Base-by-base conservation (phyloP, 2,888 invertebrate genomes). In the Hymenopus coronatus region DNA sequence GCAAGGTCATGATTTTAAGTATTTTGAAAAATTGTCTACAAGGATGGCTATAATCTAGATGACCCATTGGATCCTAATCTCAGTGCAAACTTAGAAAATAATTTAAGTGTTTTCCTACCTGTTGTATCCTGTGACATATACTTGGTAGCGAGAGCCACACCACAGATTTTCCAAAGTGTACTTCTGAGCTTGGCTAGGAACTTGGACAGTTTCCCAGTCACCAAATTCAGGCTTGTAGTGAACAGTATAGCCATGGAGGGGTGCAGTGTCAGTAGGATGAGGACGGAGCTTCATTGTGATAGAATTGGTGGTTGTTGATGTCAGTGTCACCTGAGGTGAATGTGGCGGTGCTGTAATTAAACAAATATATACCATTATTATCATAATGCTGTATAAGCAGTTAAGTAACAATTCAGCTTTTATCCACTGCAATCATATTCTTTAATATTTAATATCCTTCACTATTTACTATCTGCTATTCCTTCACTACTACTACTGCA, bases 211-310 rank as follows among this genome's bases (percentile, higher is more conserved):
- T 94, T 97, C 97, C 98, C 98, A 98, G 92, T 98, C 98, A 28
- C 98, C 98, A 92, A 98, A 98, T 93, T 98, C 98, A 89, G 98
- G 98, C 93, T 98, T 98, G 94, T 97, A 98, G 92, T 97, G 97
- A 90, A 99, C 95, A 46, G 97, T 97, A 94, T 98, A 98, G 0
- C 98, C 98, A 91, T 98, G 97, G 91, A 98, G 96, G n/a, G 97
- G 97, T 81, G 98, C 97, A 84, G 96, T 96, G 92, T 98, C 98
- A 25, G 95, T 96, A 87, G 97, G 96, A 91, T 96, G 96, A 4
- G 96, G 95, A 91, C 95, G 95, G 91, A 97, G 93, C 92, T 96
- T 96, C 91, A 97, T 95, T 9, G 96, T 96, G 92, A 97, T 93
- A 0, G 96, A 95, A 92, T 96, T 96, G 2, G 96, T 97, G 2